These are phyloP conservation scores for Notospermus geniculatus DNA, from an alignment of 1,140 invertebrate species.

Conservation along the genomic window DNA sequence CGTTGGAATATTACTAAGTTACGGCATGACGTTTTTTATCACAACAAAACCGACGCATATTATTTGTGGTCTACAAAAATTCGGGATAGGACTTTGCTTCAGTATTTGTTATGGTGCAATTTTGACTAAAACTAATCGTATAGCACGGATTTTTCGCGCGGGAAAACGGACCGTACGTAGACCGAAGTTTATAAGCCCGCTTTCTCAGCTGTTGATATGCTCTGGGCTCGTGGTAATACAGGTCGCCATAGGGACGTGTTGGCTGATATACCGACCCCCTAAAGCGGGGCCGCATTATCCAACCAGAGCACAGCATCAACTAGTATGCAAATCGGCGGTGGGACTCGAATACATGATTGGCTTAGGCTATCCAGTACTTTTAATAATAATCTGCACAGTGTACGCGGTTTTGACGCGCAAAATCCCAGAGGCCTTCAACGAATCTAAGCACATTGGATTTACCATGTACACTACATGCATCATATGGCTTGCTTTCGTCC, in stretches of 20 bases:
- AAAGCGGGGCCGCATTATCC: slow-evolving; percentile 62
- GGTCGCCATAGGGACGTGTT: slow-evolving; percentile 51
- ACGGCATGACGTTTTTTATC: slow-evolving; percentile 50
- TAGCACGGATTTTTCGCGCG: slow-evolving; percentile 71
- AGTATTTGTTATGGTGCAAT: slow-evolving; percentile 73
- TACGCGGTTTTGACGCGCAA: slow-evolving; percentile 79
- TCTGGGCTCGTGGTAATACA: slow-evolving; percentile 65
- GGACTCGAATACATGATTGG: slow-evolving; percentile 71
- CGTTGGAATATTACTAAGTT: slow-evolving; percentile 53
- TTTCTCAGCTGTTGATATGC: slow-evolving; percentile 90
- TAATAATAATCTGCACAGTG: slow-evolving; percentile 70
- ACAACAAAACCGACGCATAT: slow-evolving; percentile 59
- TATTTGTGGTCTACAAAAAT: slow-evolving; percentile 64
- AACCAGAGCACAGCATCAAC: slow-evolving; percentile 48
- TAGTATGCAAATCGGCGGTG: slow-evolving; percentile 66
- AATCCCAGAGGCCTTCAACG: slow-evolving; percentile 93
- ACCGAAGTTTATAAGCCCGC: slow-evolving; percentile 88
- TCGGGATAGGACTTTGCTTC: slow-evolving; percentile 70
- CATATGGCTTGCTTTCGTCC: slow-evolving; percentile 73
- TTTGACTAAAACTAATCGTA: slow-evolving; percentile 74
- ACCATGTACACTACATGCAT: slow-evolving; percentile 91
- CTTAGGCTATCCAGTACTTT: slow-evolving; percentile 72
- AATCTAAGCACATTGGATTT: slow-evolving; percentile 90
- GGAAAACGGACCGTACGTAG: slow-evolving; percentile 80
- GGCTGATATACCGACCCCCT: slow-evolving; percentile 67